A percentile compares a stretch with the other conserved stretches of the same genome.
These are phyloP conservation scores for Dromococcyx pavoninus DNA, from an alignment of 2,797 vertebrate genomes.

Conservation along the genomic window DNA sequence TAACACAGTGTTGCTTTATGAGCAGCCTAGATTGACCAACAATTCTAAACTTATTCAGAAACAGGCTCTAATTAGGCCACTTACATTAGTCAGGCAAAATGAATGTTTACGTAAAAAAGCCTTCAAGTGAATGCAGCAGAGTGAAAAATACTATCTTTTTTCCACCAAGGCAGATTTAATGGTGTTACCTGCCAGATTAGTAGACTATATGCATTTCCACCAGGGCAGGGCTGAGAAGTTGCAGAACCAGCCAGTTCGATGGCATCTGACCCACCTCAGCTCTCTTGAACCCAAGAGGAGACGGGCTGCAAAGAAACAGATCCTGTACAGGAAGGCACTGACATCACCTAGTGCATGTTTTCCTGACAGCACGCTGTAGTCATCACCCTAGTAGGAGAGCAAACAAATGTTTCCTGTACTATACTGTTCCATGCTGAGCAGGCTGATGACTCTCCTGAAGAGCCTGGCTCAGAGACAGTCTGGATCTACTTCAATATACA, in stretches of 20 bases:
- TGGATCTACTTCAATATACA: not conserved
- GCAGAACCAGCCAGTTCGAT: not conserved
- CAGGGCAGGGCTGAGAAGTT: not conserved
- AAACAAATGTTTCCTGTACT: not conserved
- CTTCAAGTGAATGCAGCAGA: not conserved
- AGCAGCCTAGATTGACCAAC: not conserved
- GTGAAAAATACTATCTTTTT: not conserved
- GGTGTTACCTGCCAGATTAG: not conserved
- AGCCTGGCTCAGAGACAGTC: not conserved
- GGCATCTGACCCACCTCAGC: not conserved
- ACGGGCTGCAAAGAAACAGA: not conserved
- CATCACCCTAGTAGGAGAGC: not conserved
- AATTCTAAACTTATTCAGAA: slow-evolving; percentile 16
- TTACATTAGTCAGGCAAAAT: slow-evolving; percentile 6
- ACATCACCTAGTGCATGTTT: not conserved
- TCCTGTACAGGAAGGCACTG: not conserved
- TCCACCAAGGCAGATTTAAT: not conserved
- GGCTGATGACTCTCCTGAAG: not conserved
- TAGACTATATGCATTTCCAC: not conserved
- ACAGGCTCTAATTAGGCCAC: not conserved
- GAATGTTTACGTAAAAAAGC: not conserved
- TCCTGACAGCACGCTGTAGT: not conserved
- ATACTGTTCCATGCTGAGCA: not conserved
- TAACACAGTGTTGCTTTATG: not conserved
- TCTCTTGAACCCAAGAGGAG: not conserved